Conservation (phyloP, 2,113 vertebrate species). For the Chrysemys picta region DNA sequence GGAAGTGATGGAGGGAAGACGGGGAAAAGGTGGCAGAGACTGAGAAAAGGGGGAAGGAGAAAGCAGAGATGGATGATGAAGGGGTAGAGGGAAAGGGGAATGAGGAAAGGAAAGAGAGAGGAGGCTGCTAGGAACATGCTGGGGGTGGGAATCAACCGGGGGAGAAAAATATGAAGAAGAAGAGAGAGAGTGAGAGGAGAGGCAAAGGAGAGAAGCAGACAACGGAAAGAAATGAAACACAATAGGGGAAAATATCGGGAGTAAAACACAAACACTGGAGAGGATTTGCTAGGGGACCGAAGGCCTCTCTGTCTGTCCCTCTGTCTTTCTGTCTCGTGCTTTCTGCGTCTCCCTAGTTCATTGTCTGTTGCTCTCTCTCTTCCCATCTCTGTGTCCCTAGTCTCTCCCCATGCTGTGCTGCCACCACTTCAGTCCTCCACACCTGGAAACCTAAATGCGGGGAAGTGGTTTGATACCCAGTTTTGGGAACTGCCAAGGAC, state of each 20-base stretch:
- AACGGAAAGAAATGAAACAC: not conserved
- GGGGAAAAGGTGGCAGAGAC: not conserved
- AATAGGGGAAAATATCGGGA: not conserved
- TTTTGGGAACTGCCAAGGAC: not conserved
- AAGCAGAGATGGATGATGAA: not conserved
- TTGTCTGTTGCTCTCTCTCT: not conserved
- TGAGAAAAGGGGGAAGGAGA: not conserved
- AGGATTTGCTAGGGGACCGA: not conserved
- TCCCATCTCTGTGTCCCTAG: not conserved
- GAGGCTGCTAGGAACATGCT: not conserved
- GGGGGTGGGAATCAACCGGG: too few species aligned
- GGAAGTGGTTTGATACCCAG: not conserved
- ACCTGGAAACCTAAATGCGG: not conserved
- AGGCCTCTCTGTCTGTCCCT: not conserved
- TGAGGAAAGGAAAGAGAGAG: not conserved
- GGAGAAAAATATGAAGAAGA: not conserved
- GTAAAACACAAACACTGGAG: not conserved
- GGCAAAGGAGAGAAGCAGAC: not conserved
- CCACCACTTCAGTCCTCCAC: not conserved
- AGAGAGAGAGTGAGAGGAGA: not conserved
- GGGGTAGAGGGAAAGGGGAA: not conserved
- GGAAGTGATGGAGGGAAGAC: not conserved
- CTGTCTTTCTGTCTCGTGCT: not conserved
- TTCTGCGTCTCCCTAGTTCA: not conserved
- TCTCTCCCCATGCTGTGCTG: not conserved